Percentiles rank a stretch among this genome's conserved stretches.
Conservation (phyloP, 2,888 invertebrate genomes). For the Acrobasis consociella region DNA sequence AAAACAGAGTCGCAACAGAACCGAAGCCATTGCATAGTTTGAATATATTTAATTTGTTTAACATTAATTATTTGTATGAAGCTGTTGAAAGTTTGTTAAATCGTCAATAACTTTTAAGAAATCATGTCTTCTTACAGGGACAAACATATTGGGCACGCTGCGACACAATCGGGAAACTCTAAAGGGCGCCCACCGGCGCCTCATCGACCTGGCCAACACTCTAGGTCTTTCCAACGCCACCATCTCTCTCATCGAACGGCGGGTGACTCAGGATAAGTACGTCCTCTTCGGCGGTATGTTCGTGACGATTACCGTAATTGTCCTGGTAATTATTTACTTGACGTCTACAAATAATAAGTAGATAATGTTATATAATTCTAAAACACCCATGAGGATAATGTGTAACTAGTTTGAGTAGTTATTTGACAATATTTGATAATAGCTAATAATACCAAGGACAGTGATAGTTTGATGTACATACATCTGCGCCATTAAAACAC, state of each 20-base stretch:
- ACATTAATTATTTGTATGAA: too few relatives aligned
- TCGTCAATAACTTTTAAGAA: not conserved
- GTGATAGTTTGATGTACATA: too few relatives aligned
- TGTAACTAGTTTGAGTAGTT: not conserved
- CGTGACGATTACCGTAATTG: slow-evolving; percentile 90
- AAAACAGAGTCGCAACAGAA: too few relatives aligned
- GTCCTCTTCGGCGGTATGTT: slow-evolving; percentile 94
- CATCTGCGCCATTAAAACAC: too few relatives aligned
- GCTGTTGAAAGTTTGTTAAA: too few relatives aligned
- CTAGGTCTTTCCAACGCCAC: slow-evolving; percentile 97
- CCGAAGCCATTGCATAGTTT: too few relatives aligned
- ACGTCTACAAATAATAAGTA: too few relatives aligned
- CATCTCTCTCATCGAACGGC: slow-evolving; percentile 94
- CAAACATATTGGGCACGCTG: slow-evolving; percentile 89
- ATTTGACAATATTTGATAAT: not conserved
- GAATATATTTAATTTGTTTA: too few relatives aligned
- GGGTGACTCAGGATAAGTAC: slow-evolving; percentile 94
- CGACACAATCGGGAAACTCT: slow-evolving; percentile 91
- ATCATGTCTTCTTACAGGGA: slow-evolving; percentile 68
- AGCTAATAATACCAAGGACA: too few relatives aligned
- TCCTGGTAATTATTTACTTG: slow-evolving; percentile 88
- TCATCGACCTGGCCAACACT: slow-evolving; percentile 95
- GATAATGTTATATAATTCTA: slow-evolving; percentile 6
- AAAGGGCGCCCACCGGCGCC: slow-evolving; percentile 92
- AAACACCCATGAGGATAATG: not conserved